A percentile compares a stretch with the other conserved stretches of the same genome.
Evolutionary conservation across 2,888 invertebrate species (phyloP).

Genomic region (Arrhopalites spinosus): DNA sequence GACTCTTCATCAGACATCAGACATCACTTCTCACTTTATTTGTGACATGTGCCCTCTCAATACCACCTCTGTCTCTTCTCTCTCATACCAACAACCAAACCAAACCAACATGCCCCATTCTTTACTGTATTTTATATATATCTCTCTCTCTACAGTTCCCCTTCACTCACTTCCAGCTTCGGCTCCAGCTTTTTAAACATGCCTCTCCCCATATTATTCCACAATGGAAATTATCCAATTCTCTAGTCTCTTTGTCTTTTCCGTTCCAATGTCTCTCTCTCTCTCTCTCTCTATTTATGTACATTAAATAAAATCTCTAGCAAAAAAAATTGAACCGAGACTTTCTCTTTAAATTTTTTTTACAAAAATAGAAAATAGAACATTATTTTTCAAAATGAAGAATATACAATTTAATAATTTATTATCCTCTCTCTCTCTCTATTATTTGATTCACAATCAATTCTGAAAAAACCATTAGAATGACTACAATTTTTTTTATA

Average conservation of each 20-base stretch:
- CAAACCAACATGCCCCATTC: neutral
- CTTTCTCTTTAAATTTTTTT: too few species aligned
- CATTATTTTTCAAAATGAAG: too few species aligned
- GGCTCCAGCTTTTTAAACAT: neutral
- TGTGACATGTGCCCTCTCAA: constrained; percentile 38
- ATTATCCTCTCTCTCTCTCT: neutral
- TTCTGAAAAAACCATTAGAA: constrained; percentile 6
- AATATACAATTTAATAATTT: too few species aligned
- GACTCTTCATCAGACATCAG: constrained; percentile 36
- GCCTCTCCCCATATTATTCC: too few species aligned
- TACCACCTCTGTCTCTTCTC: neutral
- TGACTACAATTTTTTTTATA: neutral
- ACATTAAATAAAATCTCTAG: too few species aligned
- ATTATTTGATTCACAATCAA: neutral
- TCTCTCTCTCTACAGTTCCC: too few species aligned
- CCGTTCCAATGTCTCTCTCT: neutral
- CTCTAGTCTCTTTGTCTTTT: neutral
- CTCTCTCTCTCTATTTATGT: neutral
- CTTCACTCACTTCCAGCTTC: neutral
- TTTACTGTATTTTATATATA: too few species aligned
- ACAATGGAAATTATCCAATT: too few species aligned
- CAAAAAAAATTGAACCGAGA: too few species aligned
- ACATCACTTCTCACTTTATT: constrained; percentile 45
- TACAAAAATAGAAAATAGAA: neutral
- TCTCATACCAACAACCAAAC: neutral